These are phyloP conservation scores for Mastigias papua DNA, from an alignment of 30 jellyfish, hydroid and myxozoan genomes.

Conservation along the genomic window DNA sequence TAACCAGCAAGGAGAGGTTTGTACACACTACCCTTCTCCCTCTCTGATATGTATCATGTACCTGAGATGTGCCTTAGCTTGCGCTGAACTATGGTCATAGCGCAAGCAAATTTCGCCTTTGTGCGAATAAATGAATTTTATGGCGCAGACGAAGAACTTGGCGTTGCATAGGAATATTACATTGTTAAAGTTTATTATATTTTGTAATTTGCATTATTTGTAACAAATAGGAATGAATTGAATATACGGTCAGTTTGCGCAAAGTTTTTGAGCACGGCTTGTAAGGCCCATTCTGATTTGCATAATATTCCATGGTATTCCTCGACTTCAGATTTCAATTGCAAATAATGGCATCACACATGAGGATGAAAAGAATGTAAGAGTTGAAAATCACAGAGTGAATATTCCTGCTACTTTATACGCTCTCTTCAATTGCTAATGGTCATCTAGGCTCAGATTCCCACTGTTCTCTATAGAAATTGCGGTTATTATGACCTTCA, in stretches of 20 bases:
- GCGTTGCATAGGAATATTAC: too few relatives aligned
- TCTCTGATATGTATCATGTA: neutral
- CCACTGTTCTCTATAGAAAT: neutral
- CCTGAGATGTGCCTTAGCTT: neutral
- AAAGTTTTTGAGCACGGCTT: neutral
- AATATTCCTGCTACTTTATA: neutral
- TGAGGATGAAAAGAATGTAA: conserved; percentile 66
- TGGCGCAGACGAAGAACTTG: too few relatives aligned
- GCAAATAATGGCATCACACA: conserved; percentile 64
- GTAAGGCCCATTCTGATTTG: neutral
- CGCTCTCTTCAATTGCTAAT: neutral
- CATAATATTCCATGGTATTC: conserved; percentile 21
- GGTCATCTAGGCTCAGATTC: neutral
- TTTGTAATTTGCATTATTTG: too few relatives aligned
- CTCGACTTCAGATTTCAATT: conserved; percentile 64
- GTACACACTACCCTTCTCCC: neutral
- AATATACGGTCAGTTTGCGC: too few relatives aligned
- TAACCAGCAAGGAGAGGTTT: conserved; percentile 30
- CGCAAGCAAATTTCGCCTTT: too few relatives aligned
- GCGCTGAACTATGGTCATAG: too few relatives aligned
- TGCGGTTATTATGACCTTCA: too few relatives aligned
- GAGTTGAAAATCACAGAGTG: conserved; percentile 9
- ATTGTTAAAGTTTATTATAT: too few relatives aligned
- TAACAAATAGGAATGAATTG: too few relatives aligned
- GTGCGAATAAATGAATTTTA: too few relatives aligned